Base-by-base conservation (phyloP, 2,113 vertebrate species). In the Hypomesus transpacificus region DNA sequence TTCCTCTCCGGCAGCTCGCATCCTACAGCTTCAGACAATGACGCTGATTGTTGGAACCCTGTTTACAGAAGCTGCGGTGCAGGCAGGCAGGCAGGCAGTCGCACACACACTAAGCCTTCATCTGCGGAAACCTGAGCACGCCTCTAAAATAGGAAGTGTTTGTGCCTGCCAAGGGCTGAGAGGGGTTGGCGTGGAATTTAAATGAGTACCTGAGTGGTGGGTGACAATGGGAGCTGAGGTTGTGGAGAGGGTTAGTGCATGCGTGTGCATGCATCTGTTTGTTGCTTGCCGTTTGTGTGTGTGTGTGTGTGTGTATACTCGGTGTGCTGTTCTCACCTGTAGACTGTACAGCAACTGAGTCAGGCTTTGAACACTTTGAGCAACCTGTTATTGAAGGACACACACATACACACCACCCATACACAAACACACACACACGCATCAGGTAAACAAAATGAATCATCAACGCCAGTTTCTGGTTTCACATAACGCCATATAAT, bases 281-380 rank as follows among this genome's bases (percentile, higher is more conserved):
- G 67, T 26, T 26, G 24, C 14, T 14, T 52, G 21, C 28, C 20
- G n/a, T n/a, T n/a, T 24, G 7, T 24, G 7, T 22, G 58, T 60
- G 20, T 60, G 58, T 60, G 18, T 64, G 62, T 0, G 18, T 20
- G 62, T 39, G 28, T 46, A 26, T 69, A 46, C 5, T n/a, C n/a
- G 28, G 17, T n/a, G 16, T 13, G 39, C 34, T 67, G 51, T 51
- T 58, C 82, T 95, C 88, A 98, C 97, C 96, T 98, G 95, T 67
- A 97, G 88, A 88, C 96, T 98, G 83, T 96, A 98, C 56, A 98
- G 89, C 63, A 99, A 88, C 67, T 93, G 94, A 1, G 95, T 97
- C 90, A 98, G 86, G 58, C 93, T 97, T 85, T 96, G 96, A 69
- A 98, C 92, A 53, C 94, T 92, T 83, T 95, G 94, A 84, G 93